Evolutionary conservation across 2,113 vertebrate genomes (phyloP).

Genomic region (Erpornis zantholeuca): DNA sequence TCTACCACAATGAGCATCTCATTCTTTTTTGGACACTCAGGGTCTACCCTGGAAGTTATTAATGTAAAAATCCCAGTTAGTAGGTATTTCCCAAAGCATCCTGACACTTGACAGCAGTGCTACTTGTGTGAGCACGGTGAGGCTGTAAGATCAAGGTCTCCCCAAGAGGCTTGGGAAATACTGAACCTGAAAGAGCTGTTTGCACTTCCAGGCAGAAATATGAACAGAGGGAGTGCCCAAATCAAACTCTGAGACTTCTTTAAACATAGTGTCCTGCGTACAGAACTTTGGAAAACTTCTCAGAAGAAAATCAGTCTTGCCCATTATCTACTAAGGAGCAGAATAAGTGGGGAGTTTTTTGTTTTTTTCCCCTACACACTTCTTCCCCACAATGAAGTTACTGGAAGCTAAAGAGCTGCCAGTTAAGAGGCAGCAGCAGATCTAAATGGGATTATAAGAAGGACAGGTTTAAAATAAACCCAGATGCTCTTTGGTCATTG

Average conservation of each 20-base stretch:
- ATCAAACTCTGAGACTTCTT: background rate
- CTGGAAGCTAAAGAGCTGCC: background rate
- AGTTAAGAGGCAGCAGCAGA: background rate
- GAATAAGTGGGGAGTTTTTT: background rate
- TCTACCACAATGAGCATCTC: background rate
- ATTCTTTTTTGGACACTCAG: background rate
- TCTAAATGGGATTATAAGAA: background rate
- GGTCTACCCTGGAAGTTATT: background rate
- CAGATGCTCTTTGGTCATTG: background rate
- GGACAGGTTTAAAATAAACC: background rate
- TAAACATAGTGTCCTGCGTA: background rate
- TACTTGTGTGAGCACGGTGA: background rate
- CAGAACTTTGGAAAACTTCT: background rate
- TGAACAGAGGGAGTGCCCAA: background rate
- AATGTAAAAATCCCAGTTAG: background rate
- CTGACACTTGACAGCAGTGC: background rate
- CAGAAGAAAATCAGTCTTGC: background rate
- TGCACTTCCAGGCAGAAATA: background rate
- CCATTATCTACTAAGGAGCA: background rate
- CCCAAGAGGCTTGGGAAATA: background rate
- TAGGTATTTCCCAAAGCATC: background rate
- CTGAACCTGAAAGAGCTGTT: background rate
- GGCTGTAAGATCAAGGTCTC: background rate
- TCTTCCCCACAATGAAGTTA: background rate
- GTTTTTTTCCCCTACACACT: fast-evolving